Conservation (phyloP, 2,113 vertebrate genomes). For the Morone chrysops region DNA sequence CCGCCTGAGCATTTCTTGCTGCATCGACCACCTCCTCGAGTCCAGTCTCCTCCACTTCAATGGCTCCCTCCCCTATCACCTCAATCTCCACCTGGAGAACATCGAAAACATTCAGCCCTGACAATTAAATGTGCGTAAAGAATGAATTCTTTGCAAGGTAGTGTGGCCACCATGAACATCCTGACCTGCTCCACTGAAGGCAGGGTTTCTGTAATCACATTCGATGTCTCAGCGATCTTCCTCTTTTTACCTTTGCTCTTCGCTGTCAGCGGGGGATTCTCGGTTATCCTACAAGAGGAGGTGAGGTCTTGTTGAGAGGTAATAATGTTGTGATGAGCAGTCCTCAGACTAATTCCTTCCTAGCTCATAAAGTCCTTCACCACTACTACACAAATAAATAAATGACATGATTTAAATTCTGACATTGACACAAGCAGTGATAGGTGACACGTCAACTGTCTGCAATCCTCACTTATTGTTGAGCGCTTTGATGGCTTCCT, state of each 20-base stretch:
- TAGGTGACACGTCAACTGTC: background rate
- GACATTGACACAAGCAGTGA: background rate
- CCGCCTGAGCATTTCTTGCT: constrained; percentile 86
- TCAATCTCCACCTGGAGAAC: constrained; percentile 88
- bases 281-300: constrained; percentile 85
- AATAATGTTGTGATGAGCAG: background rate
- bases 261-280: constrained; percentile 77
- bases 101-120: constrained; percentile 19
- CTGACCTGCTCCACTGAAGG: constrained; percentile 88
- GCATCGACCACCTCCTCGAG: constrained; percentile 89
- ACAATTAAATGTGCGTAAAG: background rate
- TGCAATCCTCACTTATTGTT: constrained; percentile 82
- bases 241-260: constrained; percentile 89
- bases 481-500: constrained; percentile 98
- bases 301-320: background rate
- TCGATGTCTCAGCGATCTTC: constrained; percentile 93
- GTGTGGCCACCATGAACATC: background rate
- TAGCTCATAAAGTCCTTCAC: background rate
- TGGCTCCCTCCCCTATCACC: constrained; percentile 88
- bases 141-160: too few species aligned
- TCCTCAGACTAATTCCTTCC: background rate
- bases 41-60: constrained; percentile 88
- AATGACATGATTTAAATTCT: background rate
- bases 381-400: background rate
- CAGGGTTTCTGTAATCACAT: constrained; percentile 92